These are phyloP conservation scores for Leucozona laternaria DNA, from an alignment of 2,888 invertebrate species.

Conservation along the genomic window DNA sequence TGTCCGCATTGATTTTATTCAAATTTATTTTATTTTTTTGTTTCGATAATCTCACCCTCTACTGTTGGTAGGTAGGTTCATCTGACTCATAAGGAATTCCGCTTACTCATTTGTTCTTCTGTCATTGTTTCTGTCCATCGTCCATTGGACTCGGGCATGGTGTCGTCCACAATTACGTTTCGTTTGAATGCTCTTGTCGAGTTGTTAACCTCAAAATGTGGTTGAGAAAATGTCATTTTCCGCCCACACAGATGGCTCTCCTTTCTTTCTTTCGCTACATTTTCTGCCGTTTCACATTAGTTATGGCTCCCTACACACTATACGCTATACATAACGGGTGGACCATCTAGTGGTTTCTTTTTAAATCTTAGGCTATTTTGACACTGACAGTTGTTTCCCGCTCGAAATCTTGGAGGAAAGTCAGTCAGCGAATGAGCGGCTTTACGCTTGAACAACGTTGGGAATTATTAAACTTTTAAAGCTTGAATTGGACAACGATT, in stretches of 20 bases:
- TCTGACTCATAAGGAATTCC: constrained; percentile 8
- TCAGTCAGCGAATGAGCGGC: too few species aligned
- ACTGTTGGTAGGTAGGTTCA: not conserved
- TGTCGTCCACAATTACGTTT: constrained; percentile 19
- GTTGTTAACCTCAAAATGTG: constrained; percentile 75
- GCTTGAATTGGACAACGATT: too few species aligned
- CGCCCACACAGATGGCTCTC: constrained; percentile 12
- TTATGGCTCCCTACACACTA: constrained; percentile 44
- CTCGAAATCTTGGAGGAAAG: too few species aligned
- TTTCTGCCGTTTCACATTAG: constrained; percentile 64
- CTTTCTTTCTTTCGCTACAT: constrained; percentile 6
- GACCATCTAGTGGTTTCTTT: too few species aligned
- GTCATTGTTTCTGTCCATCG: constrained; percentile 43
- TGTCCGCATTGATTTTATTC: not conserved
- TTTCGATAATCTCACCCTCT: not conserved
- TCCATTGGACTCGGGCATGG: not conserved
- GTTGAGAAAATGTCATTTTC: constrained; percentile 69
- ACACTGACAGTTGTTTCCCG: too few species aligned
- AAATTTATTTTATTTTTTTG: not conserved
- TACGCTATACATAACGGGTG: not conserved
- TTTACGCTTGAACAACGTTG: too few species aligned
- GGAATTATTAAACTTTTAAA: too few species aligned
- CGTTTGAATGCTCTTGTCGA: constrained; percentile 66
- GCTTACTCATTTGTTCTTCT: constrained; percentile 58
- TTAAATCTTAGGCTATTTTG: too few species aligned